Conservation (phyloP, 2,113 vertebrate species). For the Phalacrocorax brasilianus region DNA sequence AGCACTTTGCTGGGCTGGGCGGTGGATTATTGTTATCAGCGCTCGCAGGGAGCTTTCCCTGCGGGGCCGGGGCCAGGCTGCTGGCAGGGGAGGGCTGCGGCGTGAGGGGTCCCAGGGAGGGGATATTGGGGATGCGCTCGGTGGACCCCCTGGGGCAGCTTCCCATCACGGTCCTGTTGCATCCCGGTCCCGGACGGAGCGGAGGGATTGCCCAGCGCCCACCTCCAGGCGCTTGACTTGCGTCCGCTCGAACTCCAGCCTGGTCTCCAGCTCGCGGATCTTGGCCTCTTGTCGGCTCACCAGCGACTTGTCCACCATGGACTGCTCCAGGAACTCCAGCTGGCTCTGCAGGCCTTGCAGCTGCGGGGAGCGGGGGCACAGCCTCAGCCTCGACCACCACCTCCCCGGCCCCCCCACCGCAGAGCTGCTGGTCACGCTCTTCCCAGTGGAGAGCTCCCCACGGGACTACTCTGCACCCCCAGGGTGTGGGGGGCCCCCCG, state of each 20-base stretch:
- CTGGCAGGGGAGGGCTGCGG: not conserved
- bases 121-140: not conserved
- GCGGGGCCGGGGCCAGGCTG: not conserved
- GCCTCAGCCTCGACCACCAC: not conserved
- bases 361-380: slow-evolving; percentile 57
- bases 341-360: slow-evolving; percentile 94
- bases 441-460: not conserved
- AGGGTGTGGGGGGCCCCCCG: fast-evolving
- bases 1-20: not conserved
- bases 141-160: not conserved
- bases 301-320: slow-evolving; percentile 97
- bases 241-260: slow-evolving; percentile 95
- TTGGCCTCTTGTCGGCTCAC: slow-evolving; percentile 96
- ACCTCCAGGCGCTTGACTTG: slow-evolving; percentile 98
- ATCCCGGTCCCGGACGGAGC: not conserved
- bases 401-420: not conserved
- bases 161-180: fast-evolving
- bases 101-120: not conserved
- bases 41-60: not conserved
- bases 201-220: not conserved
- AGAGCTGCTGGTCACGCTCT: not conserved
- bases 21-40: slow-evolving; percentile 39
- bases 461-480: not conserved
- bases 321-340: slow-evolving; percentile 95
- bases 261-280: slow-evolving; percentile 92